Evolutionary conservation across 2,797 vertebrate genomes (phyloP).

Genomic region (Acanthis flammea): DNA sequence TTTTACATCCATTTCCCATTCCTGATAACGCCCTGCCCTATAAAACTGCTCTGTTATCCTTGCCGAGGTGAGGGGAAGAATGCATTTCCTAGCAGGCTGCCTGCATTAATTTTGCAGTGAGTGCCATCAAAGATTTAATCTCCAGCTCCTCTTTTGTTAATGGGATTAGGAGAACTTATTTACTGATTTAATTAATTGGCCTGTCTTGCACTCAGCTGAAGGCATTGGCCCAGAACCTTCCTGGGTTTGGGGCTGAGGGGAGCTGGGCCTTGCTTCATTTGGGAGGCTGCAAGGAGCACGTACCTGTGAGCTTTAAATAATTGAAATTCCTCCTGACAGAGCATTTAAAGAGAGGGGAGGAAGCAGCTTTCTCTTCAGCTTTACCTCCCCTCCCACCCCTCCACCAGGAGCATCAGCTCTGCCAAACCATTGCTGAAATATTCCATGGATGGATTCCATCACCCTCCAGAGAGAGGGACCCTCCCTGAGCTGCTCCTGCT

Average conservation of each 20-base stretch:
- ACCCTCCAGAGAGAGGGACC: rapidly evolving
- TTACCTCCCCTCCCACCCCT: not conserved
- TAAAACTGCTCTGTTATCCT: slow-evolving; percentile 10
- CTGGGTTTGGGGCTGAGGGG: not conserved
- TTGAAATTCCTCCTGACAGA: not conserved
- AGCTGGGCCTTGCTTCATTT: not conserved
- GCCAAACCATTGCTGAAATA: not conserved
- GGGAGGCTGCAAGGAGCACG: not conserved
- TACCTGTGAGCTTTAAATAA: not conserved
- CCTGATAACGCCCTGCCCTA: not conserved
- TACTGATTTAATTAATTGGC: slow-evolving; percentile 58
- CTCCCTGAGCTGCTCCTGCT: rapidly evolving
- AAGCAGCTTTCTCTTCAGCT: not conserved
- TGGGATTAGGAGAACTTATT: slow-evolving; percentile 64
- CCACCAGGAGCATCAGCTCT: rapidly evolving
- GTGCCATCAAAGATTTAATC: slow-evolving; percentile 56
- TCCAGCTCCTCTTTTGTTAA: slow-evolving; percentile 41
- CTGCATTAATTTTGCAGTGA: slow-evolving; percentile 38
- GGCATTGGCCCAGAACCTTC: not conserved
- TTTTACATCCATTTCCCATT: slow-evolving; percentile 26
- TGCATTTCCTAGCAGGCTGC: slow-evolving; percentile 31
- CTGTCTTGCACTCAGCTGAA: not conserved
- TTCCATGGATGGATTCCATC: rapidly evolving
- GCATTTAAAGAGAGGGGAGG: not conserved
- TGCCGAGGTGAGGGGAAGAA: slow-evolving; percentile 23